Base-by-base conservation (phyloP, 23 tunicate species). In the Trididemnum nubilum region DNA sequence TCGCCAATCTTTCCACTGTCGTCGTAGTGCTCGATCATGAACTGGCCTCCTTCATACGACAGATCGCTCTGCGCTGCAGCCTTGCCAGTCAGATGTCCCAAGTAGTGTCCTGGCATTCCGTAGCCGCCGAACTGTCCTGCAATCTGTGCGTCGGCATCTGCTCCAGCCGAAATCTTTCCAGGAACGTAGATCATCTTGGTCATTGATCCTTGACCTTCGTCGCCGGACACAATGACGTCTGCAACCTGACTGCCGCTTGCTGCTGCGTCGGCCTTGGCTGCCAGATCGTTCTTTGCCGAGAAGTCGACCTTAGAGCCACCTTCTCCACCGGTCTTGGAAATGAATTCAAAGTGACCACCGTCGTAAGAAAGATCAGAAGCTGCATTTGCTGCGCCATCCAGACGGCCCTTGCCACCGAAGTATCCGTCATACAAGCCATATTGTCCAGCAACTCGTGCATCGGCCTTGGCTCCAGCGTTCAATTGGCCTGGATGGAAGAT, bases 31-130 rank as follows among this genome's bases (percentile, higher is more conserved):
- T 7, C 22, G 74, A 67, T 3, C 38, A 9, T 4, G 38, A 67
- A 4, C n/a, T 9, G 31, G 37, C 74, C 74, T 31, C 38, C 37
- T 7, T 67, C 74, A 38, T 31, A 67, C 18, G 9, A 5, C 38
- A 67, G 74, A 32, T 67, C 38, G 74, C 74, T 67, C 74, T 67
- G 37, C 2, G 74, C 74, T 31, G 9, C 74, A 67, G 74, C 74
- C 22, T 67, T 24, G 37, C 26, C 74, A 7, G 22, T 32, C 19
- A 67, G 74, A 9, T 33, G 38, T 31, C 74, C 74, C 38, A 32
- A 4, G 74, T 12, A 67, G 38, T 7, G 37, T 31, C 74, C 74
- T 32, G 38, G 38, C 21, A 67, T 21, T 67, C 74, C 74, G 22
- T 32, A 32, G 37, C 38, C 37, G 37, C 74, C 74, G 74, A 67